phyloP scores from a whole-genome alignment of 2,113 vertebrate species.

The Cryptomyrus ogoouensis region DNA sequence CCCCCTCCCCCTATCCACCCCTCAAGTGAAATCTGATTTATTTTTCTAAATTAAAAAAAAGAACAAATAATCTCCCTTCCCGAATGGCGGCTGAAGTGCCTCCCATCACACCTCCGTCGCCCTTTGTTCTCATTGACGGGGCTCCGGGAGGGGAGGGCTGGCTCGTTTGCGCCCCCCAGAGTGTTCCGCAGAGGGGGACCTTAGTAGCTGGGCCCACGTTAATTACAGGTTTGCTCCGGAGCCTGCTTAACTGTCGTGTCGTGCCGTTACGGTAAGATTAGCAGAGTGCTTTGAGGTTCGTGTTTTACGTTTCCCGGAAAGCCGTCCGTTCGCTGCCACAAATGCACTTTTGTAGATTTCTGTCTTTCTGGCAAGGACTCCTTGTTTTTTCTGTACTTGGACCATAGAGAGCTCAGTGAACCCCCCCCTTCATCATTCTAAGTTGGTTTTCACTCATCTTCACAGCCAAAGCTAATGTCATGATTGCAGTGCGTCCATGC shows the following conservation, averaged over 20 bases:
- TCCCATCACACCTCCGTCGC: neutral
- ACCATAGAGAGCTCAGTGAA: neutral
- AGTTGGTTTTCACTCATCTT: constrained; percentile 5
- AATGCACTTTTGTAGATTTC: neutral
- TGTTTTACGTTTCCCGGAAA: constrained; percentile 18
- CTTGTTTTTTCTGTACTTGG: neutral
- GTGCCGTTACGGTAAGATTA: neutral
- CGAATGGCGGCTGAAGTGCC: constrained; percentile 8
- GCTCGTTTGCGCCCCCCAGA: constrained; percentile 1
- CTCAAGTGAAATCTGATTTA: constrained; percentile 20
- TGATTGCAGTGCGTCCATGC: neutral
- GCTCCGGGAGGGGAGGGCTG: constrained; percentile 16
- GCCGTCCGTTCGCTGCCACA: neutral
- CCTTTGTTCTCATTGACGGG: constrained; percentile 31
- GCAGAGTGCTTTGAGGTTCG: neutral
- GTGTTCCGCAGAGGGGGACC: constrained; percentile 20
- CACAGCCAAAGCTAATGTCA: neutral
- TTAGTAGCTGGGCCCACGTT: constrained; percentile 34
- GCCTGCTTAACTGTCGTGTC: neutral
- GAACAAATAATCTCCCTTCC: constrained; percentile 19
- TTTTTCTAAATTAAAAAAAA: constrained; percentile 26
- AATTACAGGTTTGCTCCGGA: constrained; percentile 33
- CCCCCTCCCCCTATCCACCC: constrained; percentile 13
- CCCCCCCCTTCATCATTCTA: neutral
- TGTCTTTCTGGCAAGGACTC: neutral